These are phyloP conservation scores for Theristicus caerulescens DNA, from an alignment of 2,113 vertebrate species.

Conservation along the genomic window DNA sequence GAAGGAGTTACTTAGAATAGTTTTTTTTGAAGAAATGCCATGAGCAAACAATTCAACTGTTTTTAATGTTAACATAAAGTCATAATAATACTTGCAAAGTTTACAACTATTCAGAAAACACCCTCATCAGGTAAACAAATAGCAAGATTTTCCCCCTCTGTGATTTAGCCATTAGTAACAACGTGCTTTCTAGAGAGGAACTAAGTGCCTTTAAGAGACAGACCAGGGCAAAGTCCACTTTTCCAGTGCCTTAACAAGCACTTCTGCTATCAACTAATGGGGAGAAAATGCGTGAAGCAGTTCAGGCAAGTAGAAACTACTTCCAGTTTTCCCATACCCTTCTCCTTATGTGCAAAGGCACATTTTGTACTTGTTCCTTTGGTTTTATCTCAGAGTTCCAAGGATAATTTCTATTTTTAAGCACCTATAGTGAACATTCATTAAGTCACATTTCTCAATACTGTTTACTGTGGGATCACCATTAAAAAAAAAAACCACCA, in stretches of 20 bases:
- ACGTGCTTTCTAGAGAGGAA: neutral
- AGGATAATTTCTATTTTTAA: neutral
- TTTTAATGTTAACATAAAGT: neutral
- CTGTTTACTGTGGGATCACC: neutral
- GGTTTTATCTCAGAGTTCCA: neutral
- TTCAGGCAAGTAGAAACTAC: neutral
- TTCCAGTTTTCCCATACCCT: neutral
- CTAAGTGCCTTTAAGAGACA: neutral
- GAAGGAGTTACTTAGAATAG: slow-evolving; percentile 33
- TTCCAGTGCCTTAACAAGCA: neutral
- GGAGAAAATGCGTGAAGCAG: neutral
- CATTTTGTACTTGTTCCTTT: neutral
- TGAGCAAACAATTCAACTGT: neutral
- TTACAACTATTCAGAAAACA: neutral
- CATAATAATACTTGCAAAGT: neutral
- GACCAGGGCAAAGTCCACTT: neutral
- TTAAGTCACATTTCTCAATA: neutral
- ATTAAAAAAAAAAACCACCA: neutral
- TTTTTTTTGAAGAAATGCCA: slow-evolving; percentile 24
- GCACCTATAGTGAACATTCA: neutral
- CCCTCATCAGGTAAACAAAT: neutral
- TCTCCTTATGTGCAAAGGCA: neutral
- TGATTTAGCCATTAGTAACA: neutral
- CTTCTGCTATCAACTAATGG: neutral
- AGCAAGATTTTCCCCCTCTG: neutral